Evolutionary conservation across 2,113 vertebrate genomes (phyloP), one percentile per base, ranked within the genome.

Genomic region (Danionella cerebrum): DNA sequence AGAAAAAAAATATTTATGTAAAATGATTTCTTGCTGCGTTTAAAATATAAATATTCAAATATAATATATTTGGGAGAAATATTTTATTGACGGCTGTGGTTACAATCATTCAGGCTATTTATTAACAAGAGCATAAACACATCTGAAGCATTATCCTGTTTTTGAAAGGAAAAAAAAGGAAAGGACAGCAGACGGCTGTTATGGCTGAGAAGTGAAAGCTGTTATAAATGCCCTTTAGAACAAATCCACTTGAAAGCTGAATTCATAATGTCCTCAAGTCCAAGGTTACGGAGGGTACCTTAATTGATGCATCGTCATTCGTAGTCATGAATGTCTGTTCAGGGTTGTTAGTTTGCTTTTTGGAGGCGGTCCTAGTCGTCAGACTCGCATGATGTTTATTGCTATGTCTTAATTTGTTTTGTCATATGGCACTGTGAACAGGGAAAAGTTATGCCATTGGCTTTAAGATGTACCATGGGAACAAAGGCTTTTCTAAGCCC

Each of bases 221-320:
- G 41, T 62, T 62, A 33, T 31, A 62, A 63, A 63, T 63, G 59
- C 11, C 59, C 59, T 63, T 47, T 35, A 47, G 59, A 42, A 63
- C 27, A 47, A 47, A n/a, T 47, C 29, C 53, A 57, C 53, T 38
- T 38, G 53, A 57, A 45, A 67, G 51, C 25, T 35, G 36, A 44
- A 50, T 39, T 48, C 38, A 44, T 59, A 51, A 58, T 51, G 44
- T 58, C 11, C 22, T 10, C 25, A 50, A 51, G 67, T 58, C 22
- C 45, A 50, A 60, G 44, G 33, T 60, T 69, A 58, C 45, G 35
- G 39, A 67, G 33, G 27, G 5, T 22, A 33, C 29, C 36, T 47
- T 47, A 48, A 63, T 63, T 47, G 59, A 63, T 63, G 27, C 42
- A 33, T 63, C 42, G 48, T 22, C 19, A 21, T 48, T 21, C 35